Base-by-base conservation (phyloP, 2,797 vertebrate species). In the Clarias fuscus region DNA sequence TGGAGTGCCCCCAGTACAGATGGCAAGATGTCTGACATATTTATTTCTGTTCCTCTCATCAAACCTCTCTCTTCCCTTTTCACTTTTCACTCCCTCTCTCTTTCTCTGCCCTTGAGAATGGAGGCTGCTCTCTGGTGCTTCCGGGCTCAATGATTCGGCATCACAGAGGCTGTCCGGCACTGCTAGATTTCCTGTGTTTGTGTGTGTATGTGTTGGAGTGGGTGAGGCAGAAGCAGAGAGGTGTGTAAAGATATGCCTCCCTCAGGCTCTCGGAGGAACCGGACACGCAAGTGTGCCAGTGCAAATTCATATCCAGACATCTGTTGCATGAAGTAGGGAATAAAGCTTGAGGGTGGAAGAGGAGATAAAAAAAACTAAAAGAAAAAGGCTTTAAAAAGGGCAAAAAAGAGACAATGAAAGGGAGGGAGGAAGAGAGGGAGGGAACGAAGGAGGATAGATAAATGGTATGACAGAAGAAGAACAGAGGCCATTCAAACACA, bases 21-120 rank as follows among this genome's bases (percentile, higher is more conserved):
- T 90, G 87, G 88, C 83, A 90, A 88, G 84, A 92, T 90, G 84
- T 89, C 89, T 89, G 87, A 93, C 82, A 90, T 89, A 90, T 90
- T 86, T 86, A 81, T 90, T 90, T 89, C 64, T 85, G 82, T 89
- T 86, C 84, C 68, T 86, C 87, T 84, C 91, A 88, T 88, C 88
- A 85, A 87, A 92, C 56, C 84, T 79, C 79, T 86, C 83, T 87
- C 72, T 61, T 84, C 67, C 33, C 13, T 80, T 33, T 79, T 72
- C 59, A 24, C 83, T 72, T 83, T 87, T 61, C 58, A 37, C 56
- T 58, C 75, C 87, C 40, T 82, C 58, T 48, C 64, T 65, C 81
- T 77, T 71, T 76, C 83, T 59, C 83, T 86, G 40, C 71, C 79
- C 30, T 22, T 73, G 70, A 13, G 18, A 71, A 89, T 61, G 86